These are phyloP conservation scores for Pelvicachromis taeniatus DNA, from an alignment of 2,113 vertebrate genomes.

Conservation along the genomic window DNA sequence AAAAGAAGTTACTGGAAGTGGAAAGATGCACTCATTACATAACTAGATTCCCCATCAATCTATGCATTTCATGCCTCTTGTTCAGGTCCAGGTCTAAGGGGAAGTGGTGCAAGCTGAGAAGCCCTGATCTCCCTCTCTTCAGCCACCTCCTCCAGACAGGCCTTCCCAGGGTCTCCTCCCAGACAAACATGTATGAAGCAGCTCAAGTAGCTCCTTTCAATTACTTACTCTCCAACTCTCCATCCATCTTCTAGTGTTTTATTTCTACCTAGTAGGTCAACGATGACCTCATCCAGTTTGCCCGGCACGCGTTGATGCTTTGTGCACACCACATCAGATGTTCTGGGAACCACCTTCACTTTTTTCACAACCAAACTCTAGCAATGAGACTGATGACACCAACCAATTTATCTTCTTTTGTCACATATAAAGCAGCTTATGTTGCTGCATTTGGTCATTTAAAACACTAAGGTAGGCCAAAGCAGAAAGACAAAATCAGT, in stretches of 20 bases:
- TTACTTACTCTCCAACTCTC: neutral
- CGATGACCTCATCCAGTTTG: neutral
- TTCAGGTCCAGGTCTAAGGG: neutral
- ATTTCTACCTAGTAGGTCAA: neutral
- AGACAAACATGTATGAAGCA: neutral
- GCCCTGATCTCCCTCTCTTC: neutral
- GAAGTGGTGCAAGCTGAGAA: neutral
- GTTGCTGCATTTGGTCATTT: neutral
- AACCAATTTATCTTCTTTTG: neutral
- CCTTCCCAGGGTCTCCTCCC: neutral
- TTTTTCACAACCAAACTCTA: neutral
- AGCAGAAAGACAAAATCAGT: neutral
- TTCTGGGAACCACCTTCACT: neutral
- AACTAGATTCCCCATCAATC: neutral
- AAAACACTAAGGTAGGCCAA: neutral
- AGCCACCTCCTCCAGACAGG: neutral
- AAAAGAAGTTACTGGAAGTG: neutral
- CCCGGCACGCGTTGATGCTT: neutral
- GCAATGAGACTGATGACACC: neutral
- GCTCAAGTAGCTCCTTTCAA: neutral
- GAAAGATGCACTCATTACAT: neutral
- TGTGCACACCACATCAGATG: neutral
- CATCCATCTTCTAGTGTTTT: neutral
- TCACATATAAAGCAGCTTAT: neutral
- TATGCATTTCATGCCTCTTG: neutral